phyloP scores from a whole-genome alignment of 2,888 invertebrate species.

The Aplocera efformata region DNA sequence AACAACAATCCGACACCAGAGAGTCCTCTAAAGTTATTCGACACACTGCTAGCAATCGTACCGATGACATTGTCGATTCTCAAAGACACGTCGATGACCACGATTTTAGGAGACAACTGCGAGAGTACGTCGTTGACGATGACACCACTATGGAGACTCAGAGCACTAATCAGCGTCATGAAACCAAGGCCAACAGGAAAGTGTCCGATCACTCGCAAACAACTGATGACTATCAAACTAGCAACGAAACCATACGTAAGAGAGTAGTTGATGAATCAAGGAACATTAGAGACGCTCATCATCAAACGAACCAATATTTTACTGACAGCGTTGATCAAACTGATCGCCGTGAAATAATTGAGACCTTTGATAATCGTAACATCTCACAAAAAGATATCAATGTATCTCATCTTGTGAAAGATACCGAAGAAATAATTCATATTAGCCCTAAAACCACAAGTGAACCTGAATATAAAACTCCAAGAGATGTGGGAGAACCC shows the following conservation, averaged over 20 bases:
- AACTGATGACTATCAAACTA: constrained; percentile 28
- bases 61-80: constrained; percentile 54
- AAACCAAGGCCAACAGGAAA: constrained; percentile 28
- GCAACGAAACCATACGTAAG: constrained; percentile 15
- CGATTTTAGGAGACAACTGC: constrained; percentile 50
- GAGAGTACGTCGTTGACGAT: constrained; percentile 32
- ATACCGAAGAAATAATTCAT: constrained; percentile 33
- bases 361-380: constrained; percentile 28
- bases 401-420: constrained; percentile 31
- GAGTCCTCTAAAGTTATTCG: constrained; percentile 47
- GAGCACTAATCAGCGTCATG: constrained; percentile 13
- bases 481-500: constrained; percentile 10
- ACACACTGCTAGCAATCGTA: constrained; percentile 39
- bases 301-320: constrained; percentile 24
- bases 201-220: constrained; percentile 29
- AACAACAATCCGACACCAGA: constrained; percentile 45
- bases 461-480: constrained; percentile 8
- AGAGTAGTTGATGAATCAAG: constrained; percentile 30
- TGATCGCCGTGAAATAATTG: constrained; percentile 31
- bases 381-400: constrained; percentile 32
- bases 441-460: constrained; percentile 41
- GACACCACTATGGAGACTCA: constrained; percentile 34
- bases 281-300: constrained; percentile 28
- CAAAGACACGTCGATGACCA: constrained; percentile 58
- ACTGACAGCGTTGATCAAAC: constrained; percentile 36